A percentile compares a stretch with the other conserved stretches of the same genome.
Evolutionary conservation across 2,113 vertebrate species (phyloP).

Genomic region (Pituophis catenifer): DNA sequence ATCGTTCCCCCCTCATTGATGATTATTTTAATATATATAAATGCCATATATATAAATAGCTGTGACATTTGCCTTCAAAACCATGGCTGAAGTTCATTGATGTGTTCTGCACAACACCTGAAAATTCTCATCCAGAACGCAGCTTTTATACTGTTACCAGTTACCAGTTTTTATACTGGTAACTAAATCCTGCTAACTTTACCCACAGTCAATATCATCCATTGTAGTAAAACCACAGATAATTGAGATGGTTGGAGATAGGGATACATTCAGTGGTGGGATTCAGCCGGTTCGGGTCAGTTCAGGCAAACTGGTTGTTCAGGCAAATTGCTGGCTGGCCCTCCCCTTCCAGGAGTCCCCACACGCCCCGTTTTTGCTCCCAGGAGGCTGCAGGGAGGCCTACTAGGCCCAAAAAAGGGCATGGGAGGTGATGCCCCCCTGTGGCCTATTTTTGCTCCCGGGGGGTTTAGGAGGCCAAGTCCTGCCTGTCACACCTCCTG

Average conservation of each 20-base stretch:
- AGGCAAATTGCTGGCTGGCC: no score
- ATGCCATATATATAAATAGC: background rate
- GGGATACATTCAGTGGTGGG: no score
- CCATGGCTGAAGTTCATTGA: background rate
- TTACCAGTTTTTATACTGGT: background rate
- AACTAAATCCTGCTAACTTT: background rate
- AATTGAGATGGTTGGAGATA: background rate
- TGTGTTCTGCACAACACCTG: background rate
- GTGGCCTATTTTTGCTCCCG: no score
- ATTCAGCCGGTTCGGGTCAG: no score
- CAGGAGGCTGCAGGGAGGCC: no score
- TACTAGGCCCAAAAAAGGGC: no score
- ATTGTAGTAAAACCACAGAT: background rate
- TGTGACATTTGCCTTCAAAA: background rate
- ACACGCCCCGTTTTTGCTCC: no score
- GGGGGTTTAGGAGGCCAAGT: no score
- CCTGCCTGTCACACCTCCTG: no score
- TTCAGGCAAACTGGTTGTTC: no score
- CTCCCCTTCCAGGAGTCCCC: no score
- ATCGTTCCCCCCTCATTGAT: background rate
- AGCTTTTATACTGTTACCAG: background rate
- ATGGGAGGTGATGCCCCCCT: no score
- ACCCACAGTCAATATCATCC: background rate
- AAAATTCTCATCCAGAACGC: background rate
- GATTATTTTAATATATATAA: background rate